phyloP scores from a whole-genome alignment of 2,888 invertebrate genomes.

The Ophraella communa region DNA sequence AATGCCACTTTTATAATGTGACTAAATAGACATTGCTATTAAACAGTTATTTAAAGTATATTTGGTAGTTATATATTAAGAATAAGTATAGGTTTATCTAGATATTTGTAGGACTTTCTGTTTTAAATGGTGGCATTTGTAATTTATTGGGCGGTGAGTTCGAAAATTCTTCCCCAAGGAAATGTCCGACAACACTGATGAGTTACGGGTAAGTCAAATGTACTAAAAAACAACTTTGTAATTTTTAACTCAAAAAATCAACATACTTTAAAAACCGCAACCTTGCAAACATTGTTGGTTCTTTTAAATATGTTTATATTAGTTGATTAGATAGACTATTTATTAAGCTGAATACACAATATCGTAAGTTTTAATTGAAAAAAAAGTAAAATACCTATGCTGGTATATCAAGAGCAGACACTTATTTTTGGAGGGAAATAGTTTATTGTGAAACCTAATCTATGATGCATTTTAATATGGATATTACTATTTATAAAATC shows the following conservation, averaged over 20 bases:
- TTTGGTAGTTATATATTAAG: not conserved
- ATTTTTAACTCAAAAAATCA: not conserved
- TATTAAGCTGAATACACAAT: too few species aligned
- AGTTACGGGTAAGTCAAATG: constrained; percentile 54
- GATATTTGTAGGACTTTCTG: constrained; percentile 10
- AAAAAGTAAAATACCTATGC: too few species aligned
- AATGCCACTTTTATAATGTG: not conserved
- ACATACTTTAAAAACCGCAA: not conserved
- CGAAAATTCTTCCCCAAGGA: constrained; percentile 45
- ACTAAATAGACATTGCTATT: not conserved
- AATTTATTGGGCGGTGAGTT: constrained; percentile 37
- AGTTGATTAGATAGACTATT: too few species aligned
- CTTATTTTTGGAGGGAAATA: too few species aligned
- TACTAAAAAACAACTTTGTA: too few species aligned
- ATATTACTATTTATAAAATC: too few species aligned
- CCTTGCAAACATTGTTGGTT: too few species aligned
- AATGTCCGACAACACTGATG: constrained; percentile 59
- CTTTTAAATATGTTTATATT: too few species aligned
- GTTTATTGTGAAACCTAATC: too few species aligned
- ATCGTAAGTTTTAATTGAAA: too few species aligned
- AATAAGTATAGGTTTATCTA: not conserved
- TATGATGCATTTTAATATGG: too few species aligned
- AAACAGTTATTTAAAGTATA: not conserved
- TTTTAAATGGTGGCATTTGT: constrained; percentile 44
- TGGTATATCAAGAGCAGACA: too few species aligned